These are phyloP conservation scores for Archips crataeganus DNA, from an alignment of 2,888 invertebrate genomes.

Conservation along the genomic window DNA sequence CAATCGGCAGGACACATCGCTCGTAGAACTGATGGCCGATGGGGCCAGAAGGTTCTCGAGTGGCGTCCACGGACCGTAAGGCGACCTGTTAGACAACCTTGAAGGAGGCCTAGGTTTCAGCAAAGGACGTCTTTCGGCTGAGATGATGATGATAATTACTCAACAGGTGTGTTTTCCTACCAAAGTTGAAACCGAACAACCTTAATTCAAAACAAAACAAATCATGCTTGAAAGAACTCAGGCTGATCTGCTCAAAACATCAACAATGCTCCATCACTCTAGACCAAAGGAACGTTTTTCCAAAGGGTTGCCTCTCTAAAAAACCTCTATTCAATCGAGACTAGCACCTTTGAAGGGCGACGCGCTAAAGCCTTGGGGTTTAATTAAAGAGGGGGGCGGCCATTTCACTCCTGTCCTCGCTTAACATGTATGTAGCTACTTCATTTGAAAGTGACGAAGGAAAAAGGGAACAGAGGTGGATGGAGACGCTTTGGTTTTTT, in stretches of 20 bases:
- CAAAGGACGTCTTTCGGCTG: too few relatives aligned
- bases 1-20: too few relatives aligned
- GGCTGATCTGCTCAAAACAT: not conserved
- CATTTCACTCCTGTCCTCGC: conserved; percentile 75
- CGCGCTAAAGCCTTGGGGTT: conserved; percentile 82
- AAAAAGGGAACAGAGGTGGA: conserved; percentile 70
- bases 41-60: too few relatives aligned
- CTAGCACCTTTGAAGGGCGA: conserved; percentile 67
- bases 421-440: conserved; percentile 76
- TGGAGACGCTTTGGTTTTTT: conserved; percentile 52
- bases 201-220: not conserved
- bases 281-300: conserved; percentile 7
- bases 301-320: conserved; percentile 34
- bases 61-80: too few relatives aligned
- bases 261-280: conserved; percentile 1
- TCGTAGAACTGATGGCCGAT: too few relatives aligned
- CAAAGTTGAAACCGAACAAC: too few relatives aligned
- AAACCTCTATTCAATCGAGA: conserved; percentile 56
- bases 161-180: too few relatives aligned
- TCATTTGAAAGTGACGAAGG: conserved; percentile 77
- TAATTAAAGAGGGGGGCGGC: conserved; percentile 78
- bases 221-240: not conserved
- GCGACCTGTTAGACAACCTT: too few relatives aligned
- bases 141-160: too few relatives aligned
- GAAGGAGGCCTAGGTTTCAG: too few relatives aligned